These are phyloP conservation scores for Raja brachyura DNA, from an alignment of 2,113 vertebrate genomes.

Conservation along the genomic window DNA sequence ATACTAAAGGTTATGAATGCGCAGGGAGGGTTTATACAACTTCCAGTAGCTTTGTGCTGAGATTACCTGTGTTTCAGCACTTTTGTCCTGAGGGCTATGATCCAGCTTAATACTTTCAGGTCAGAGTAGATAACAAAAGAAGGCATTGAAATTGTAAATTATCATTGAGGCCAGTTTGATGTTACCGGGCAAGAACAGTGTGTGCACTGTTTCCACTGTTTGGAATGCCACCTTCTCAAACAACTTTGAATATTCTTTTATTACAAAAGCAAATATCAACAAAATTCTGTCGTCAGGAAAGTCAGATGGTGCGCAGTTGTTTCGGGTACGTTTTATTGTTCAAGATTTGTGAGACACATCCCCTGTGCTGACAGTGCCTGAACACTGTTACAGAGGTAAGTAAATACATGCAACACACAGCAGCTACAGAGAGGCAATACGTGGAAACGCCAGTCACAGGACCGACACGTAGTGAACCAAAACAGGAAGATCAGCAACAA, in stretches of 20 bases:
- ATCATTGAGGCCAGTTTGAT: too few species aligned
- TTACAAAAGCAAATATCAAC: neutral
- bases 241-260: neutral
- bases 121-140: neutral
- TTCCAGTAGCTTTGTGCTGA: too few species aligned
- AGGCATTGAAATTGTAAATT: neutral
- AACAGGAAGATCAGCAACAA: neutral
- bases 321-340: slow-evolving; percentile 33
- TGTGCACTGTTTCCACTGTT: neutral
- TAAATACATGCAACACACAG: slow-evolving; percentile 37
- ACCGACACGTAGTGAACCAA: slow-evolving; percentile 9
- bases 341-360: slow-evolving; percentile 18
- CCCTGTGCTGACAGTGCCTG: neutral
- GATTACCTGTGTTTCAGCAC: neutral
- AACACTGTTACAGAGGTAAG: slow-evolving; percentile 37
- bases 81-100: neutral
- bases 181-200: neutral
- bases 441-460: slow-evolving; percentile 22
- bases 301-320: neutral
- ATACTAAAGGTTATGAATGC: too few species aligned
- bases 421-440: slow-evolving; percentile 36
- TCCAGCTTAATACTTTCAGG: neutral
- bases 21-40: too few species aligned
- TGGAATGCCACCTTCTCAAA: neutral
- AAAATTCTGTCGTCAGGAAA: neutral